Base-by-base conservation (phyloP, 2,113 vertebrate species). In the Notiomystis cincta region DNA sequence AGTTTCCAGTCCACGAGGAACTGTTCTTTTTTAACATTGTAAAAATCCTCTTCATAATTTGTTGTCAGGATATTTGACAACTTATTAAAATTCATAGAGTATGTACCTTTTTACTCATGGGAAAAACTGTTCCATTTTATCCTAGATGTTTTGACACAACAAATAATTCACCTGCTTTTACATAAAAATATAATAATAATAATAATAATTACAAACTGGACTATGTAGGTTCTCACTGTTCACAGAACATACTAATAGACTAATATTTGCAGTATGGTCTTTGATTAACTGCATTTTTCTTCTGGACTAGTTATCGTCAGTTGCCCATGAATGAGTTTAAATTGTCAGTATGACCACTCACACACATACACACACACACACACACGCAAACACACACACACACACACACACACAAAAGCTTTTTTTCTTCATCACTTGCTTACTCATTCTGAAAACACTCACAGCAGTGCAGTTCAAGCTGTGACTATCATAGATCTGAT, bases 41-140 rank as follows among this genome's bases (percentile, higher is more conserved):
- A 73, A 37, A 96, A 94, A 35, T 83, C 77, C 58, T 80, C 21
- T 82, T 97, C 21, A 56, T 79, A 85, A 93, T 90, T 91, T 93
- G 27, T 71, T 77, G 47, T 54, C 67, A 79, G 56, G 57, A 54
- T 90, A 91, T 84, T 83, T 85, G 58, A 44, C 18, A 89, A 47
- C 33, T 38, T 60, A 93, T 82, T 94, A 85, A 84, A 95, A 95
- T 92, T 96, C 82, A 69, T 37, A 60, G 15, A 5, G 5, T 87
- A 69, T 17, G 38, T 93, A 54, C 17, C 5, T 93, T 84, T 79
- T 88, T 30, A 89, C 30, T 85, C 57, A 66, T 53, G 81, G 44
- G 37, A 40, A 90, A 87, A 94, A 66, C 13, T 8, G 15, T 73
- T 83, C 61, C 47, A 61, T 92, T 94, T 79, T 67, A 69, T 85